Conservation (phyloP, 1,140 invertebrate species). For the Acarapis woodi region DNA sequence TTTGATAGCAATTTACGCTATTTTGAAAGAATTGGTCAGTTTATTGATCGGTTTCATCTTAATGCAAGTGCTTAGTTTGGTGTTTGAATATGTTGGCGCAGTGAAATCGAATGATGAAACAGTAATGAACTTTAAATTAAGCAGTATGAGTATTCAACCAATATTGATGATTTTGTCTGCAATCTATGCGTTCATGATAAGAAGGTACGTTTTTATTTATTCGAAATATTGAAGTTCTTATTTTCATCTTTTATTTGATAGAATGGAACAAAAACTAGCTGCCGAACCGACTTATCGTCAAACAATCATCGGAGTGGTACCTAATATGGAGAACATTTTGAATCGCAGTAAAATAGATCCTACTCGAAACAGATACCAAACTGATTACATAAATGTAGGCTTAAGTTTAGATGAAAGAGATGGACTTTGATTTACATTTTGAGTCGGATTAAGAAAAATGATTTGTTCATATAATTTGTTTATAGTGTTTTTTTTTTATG, state of each 20-base stretch:
- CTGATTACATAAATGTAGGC: too few species aligned
- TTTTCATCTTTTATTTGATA: too few species aligned
- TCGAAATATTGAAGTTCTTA: too few species aligned
- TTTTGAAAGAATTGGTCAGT: not conserved
- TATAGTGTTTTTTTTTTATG: too few species aligned
- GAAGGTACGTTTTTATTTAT: too few species aligned
- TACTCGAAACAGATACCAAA: too few species aligned
- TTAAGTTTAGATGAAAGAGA: too few species aligned
- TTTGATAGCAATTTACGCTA: slow-evolving; percentile 1
- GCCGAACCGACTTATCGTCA: slow-evolving; percentile 2
- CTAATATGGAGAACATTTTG: too few species aligned
- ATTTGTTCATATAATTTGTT: too few species aligned
- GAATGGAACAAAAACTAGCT: slow-evolving; percentile 1
- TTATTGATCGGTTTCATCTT: not conserved
- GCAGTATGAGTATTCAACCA: not conserved
- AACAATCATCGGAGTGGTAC: slow-evolving; percentile 2
- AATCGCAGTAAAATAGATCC: too few species aligned
- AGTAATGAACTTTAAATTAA: not conserved
- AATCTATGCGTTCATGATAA: not conserved
- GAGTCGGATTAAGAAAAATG: too few species aligned
- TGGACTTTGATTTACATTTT: too few species aligned
- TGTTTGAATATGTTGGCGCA: slow-evolving; percentile 1
- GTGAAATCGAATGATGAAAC: slow-evolving; percentile 1
- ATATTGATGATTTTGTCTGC: not conserved
- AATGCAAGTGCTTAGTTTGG: not conserved